Conservation (phyloP, 2,113 vertebrate species). For the Falcunculus frontatus region DNA sequence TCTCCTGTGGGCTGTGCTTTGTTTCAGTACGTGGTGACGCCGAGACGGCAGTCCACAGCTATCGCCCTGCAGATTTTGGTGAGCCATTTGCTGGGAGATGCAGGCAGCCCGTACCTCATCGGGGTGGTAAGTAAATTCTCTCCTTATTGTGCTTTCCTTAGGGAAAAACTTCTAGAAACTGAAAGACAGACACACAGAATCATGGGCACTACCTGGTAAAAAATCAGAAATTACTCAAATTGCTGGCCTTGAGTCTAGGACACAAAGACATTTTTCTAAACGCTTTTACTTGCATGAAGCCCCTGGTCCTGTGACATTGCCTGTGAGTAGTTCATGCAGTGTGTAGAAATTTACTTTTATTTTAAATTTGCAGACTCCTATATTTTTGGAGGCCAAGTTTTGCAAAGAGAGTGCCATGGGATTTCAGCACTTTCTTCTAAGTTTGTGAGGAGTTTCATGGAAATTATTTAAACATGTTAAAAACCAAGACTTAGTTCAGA, state of each 20-base stretch:
- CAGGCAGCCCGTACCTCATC: constrained; percentile 81
- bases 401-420: not conserved
- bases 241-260: not conserved
- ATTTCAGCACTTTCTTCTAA: not conserved
- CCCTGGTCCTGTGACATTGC: not conserved
- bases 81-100: constrained; percentile 83
- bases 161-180: not conserved
- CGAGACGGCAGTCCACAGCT: constrained; percentile 76
- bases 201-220: not conserved
- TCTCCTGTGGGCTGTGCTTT: not conserved
- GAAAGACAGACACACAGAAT: not conserved
- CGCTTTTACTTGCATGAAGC: rapidly evolving
- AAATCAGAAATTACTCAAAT: not conserved
- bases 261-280: not conserved
- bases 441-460: not conserved
- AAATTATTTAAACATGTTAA: not conserved
- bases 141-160: not conserved
- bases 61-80: constrained; percentile 83
- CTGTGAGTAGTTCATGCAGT: not conserved
- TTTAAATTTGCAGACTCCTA: not conserved
- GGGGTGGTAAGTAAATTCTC: constrained; percentile 72
- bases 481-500: not conserved
- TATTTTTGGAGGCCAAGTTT: not conserved
- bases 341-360: not conserved
- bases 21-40: constrained; percentile 81